A percentile compares a stretch with the other conserved stretches of the same genome.
Evolutionary conservation across 2,113 vertebrate genomes (phyloP).

Genomic region (Elgaria multicarinata): DNA sequence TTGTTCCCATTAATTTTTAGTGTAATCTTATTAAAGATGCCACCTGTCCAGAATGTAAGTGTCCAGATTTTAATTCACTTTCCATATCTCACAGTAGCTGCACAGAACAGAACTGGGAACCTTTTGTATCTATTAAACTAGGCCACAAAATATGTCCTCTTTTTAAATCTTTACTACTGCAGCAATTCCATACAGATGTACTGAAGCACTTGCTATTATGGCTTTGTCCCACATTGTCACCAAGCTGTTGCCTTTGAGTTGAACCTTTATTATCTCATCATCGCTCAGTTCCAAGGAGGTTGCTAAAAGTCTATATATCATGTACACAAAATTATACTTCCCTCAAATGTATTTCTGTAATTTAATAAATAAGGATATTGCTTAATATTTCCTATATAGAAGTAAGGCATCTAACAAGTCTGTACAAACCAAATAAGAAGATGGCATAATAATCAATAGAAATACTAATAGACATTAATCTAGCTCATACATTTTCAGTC

Average conservation of each 20-base stretch:
- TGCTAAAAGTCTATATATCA: constrained; percentile 8
- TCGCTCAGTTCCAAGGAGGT: neutral
- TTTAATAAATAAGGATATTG: neutral
- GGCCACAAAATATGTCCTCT: constrained; percentile 31
- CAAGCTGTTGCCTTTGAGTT: constrained; percentile 6
- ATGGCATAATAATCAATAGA: constrained; percentile 67
- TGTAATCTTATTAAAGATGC: constrained; percentile 72
- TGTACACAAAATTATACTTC: constrained; percentile 33
- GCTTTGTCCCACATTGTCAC: constrained; percentile 19
- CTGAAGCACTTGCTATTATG: constrained; percentile 17
- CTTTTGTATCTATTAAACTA: constrained; percentile 34
- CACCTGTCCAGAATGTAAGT: constrained; percentile 65
- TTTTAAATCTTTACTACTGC: constrained; percentile 37
- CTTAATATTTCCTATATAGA: constrained; percentile 10
- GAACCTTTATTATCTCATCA: neutral
- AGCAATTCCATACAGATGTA: constrained; percentile 25
- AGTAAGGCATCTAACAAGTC: neutral
- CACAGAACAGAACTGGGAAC: constrained; percentile 40
- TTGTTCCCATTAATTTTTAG: constrained; percentile 72
- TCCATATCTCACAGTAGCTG: constrained; percentile 49
- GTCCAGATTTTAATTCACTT: constrained; percentile 65
- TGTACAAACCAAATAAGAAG: constrained; percentile 56
- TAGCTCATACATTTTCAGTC: constrained; percentile 67
- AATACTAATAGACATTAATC: constrained; percentile 61
- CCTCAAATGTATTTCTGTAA: constrained; percentile 17